Conservation (phyloP, 2,888 invertebrate species). For the Harmothoe impar region DNA sequence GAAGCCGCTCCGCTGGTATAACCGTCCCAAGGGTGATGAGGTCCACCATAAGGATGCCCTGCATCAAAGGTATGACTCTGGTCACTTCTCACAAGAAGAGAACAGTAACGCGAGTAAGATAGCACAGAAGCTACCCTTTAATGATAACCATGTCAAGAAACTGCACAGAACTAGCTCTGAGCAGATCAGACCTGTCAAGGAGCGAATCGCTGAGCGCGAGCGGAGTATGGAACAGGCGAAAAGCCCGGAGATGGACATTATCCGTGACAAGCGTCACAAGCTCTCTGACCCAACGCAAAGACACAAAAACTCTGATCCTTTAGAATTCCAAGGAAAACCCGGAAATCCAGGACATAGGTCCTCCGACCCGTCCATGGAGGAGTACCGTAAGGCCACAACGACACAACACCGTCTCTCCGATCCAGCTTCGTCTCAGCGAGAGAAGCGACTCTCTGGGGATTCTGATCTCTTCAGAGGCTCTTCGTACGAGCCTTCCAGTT, state of each 20-base stretch:
- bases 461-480: slow-evolving; percentile 57
- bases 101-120: neutral
- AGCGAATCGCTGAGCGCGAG: slow-evolving; percentile 41
- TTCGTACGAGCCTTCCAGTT: slow-evolving; percentile 32
- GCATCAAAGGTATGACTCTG: neutral
- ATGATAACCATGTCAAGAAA: slow-evolving; percentile 47
- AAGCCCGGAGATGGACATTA: neutral
- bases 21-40: slow-evolving; percentile 47
- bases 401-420: slow-evolving; percentile 27
- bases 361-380: slow-evolving; percentile 25
- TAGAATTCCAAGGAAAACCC: neutral
- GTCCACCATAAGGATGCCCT: slow-evolving; percentile 30
- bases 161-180: slow-evolving; percentile 75
- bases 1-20: slow-evolving; percentile 40
- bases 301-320: slow-evolving; percentile 48
- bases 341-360: neutral
- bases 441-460: slow-evolving; percentile 62
- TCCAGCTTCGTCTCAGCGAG: slow-evolving; percentile 1
- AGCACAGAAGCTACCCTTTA: neutral
- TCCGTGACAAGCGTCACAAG: slow-evolving; percentile 26
- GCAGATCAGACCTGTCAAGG: slow-evolving; percentile 77
- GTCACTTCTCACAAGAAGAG: slow-evolving; percentile 43
- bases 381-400: neutral
- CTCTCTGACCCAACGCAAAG: neutral
- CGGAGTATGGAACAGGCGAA: neutral